phyloP scores from a whole-genome alignment of 2,797 vertebrate species.

The Champsocephalus gunnari region DNA sequence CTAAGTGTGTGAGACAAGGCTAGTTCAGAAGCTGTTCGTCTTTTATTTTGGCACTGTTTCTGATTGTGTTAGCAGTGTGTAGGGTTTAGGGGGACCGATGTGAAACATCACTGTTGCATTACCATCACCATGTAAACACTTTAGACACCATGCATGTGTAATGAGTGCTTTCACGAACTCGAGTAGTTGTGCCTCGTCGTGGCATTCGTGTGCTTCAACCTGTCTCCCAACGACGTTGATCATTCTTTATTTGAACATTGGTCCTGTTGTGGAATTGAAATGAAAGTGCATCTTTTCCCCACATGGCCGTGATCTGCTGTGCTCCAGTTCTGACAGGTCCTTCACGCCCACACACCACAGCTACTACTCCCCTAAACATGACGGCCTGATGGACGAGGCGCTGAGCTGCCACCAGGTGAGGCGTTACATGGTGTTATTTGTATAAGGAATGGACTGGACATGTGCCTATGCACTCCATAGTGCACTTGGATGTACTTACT shows the following conservation, averaged over 20 bases:
- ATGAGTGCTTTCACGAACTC: not conserved
- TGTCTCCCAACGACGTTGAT: not conserved
- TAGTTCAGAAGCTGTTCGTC: not conserved
- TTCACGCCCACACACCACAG: slow-evolving; percentile 92
- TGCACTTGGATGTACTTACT: not conserved
- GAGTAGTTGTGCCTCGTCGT: not conserved
- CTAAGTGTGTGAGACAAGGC: not conserved
- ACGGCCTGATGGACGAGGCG: slow-evolving; percentile 90
- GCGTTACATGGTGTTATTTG: not conserved
- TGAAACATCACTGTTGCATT: not conserved
- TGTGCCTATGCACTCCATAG: not conserved
- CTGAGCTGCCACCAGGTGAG: slow-evolving; percentile 91
- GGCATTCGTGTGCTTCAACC: not conserved
- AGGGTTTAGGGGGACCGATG: not conserved
- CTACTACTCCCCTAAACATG: slow-evolving; percentile 90
- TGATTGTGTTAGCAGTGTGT: too few species aligned
- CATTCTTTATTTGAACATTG: not conserved
- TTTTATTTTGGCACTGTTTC: not conserved
- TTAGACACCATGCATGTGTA: not conserved
- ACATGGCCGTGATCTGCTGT: slow-evolving; percentile 1
- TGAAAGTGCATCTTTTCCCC: not conserved
- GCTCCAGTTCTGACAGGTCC: slow-evolving; percentile 93
- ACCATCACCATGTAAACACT: not conserved
- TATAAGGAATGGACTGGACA: not conserved
- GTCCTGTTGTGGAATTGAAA: not conserved